Base-by-base conservation (phyloP, 2,888 invertebrate species). In the Hermodice carunculata region DNA sequence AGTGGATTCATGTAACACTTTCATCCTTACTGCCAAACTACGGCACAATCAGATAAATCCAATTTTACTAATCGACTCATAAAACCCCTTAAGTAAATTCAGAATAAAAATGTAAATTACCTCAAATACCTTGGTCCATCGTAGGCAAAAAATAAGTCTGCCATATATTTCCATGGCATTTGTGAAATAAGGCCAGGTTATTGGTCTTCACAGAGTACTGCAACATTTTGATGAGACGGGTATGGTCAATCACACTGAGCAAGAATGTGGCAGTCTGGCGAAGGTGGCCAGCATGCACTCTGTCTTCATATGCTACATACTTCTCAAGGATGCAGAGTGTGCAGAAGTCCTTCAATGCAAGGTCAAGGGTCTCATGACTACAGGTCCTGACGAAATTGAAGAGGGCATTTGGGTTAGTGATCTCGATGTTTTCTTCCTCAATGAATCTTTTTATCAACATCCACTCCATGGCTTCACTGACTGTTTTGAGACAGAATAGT, bases 81-180 rank as follows among this genome's bases (percentile, higher is more conserved):
- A n/a, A n/a, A n/a, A n/a, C n/a, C n/a, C n/a, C n/a, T n/a, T n/a
- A n/a, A n/a, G n/a, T n/a, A n/a, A n/a, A n/a, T n/a, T n/a, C n/a
- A 46, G n/a, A n/a, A n/a, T n/a, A n/a, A n/a, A n/a, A n/a, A 46
- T 26, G 29, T 26, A 22, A 11, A 28, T 43, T 56, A 60, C 60
- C 60, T 52, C 19, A 52, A 60, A 52, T 60, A 60, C 40, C 52
- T 60, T 24, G 40, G 60, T 37, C 60, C 60, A 52, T 59, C 52
- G 24, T 22, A 60, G 11, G 60, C 49, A 52, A 60, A 60, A 52
- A 60, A 60, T 6, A 60, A 24, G 17, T 60, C 60, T 3, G 60
- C 60, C 52, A 60, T 49, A n/a, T n/a, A n/a, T n/a, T n/a, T n/a
- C n/a, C n/a, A n/a, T n/a, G n/a, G n/a, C n/a, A n/a, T n/a, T n/a